These are phyloP conservation scores for Zeus faber DNA, from an alignment of 2,113 vertebrate species.

Conservation along the genomic window DNA sequence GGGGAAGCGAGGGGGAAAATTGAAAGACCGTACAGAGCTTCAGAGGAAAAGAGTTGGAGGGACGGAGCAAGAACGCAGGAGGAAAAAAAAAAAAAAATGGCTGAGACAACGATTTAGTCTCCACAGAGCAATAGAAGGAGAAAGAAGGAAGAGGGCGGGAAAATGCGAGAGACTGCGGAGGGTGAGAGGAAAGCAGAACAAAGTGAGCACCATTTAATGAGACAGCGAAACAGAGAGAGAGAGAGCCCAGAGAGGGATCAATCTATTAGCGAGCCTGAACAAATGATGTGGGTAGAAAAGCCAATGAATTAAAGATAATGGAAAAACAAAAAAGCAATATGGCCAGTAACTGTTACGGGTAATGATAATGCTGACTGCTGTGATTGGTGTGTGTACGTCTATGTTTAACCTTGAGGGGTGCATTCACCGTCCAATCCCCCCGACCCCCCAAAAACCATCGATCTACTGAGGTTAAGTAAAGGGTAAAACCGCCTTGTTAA, in stretches of 20 bases:
- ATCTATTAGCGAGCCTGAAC: background rate
- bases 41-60: slow-evolving; percentile 3
- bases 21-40: too few species aligned
- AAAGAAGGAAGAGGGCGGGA: background rate
- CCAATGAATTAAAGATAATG: background rate
- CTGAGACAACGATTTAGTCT: too few species aligned
- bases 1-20: background rate
- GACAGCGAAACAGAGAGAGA: background rate
- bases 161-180: too few species aligned
- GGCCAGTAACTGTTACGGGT: background rate
- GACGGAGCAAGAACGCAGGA: slow-evolving; percentile 13
- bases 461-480: too few species aligned
- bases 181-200: too few species aligned
- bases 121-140: background rate
- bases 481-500: too few species aligned
- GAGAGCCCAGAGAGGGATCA: background rate
- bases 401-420: too few species aligned
- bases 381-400: background rate
- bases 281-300: background rate
- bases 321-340: background rate
- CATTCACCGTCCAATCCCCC: too few species aligned
- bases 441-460: too few species aligned
- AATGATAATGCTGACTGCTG: slow-evolving; percentile 1
- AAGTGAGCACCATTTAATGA: too few species aligned
- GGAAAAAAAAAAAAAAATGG: slow-evolving; percentile 13